Evolutionary conservation across 2,113 vertebrate species (phyloP).

Genomic region (Todiramphus saurophagus): DNA sequence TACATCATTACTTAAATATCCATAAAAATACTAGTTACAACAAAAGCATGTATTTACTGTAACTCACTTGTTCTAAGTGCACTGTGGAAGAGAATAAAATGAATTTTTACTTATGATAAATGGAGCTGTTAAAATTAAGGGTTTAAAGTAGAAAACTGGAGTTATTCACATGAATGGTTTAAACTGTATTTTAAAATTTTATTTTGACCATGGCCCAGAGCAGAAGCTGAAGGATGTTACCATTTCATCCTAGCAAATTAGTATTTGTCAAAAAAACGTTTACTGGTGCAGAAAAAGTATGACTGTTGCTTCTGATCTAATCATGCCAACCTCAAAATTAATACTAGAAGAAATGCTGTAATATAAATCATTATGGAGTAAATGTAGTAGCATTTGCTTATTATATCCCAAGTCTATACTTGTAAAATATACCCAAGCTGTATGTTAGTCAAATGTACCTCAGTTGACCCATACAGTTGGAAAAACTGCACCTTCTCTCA

Average conservation of each 20-base stretch:
- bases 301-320: slow-evolving; percentile 1
- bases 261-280: not conserved
- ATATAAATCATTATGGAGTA: not conserved
- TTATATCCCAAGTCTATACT: not conserved
- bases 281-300: not conserved
- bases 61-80: slow-evolving; percentile 46
- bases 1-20: slow-evolving; percentile 55
- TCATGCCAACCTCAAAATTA: not conserved
- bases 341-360: not conserved
- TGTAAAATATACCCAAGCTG: not conserved
- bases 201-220: slow-evolving; percentile 31
- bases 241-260: slow-evolving; percentile 8
- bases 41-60: slow-evolving; percentile 55
- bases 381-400: slow-evolving; percentile 6
- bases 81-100: slow-evolving; percentile 21
- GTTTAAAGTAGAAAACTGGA: slow-evolving; percentile 43
- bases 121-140: slow-evolving; percentile 49
- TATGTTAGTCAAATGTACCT: slow-evolving; percentile 4
- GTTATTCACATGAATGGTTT: slow-evolving; percentile 16
- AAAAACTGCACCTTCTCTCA: not conserved
- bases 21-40: slow-evolving; percentile 62
- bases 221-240: slow-evolving; percentile 29
- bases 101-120: slow-evolving; percentile 40
- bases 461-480: not conserved
- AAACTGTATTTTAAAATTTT: slow-evolving; percentile 45